These are phyloP conservation scores for Centropus unirufus DNA, from an alignment of 2,113 vertebrate genomes.

Conservation along the genomic window DNA sequence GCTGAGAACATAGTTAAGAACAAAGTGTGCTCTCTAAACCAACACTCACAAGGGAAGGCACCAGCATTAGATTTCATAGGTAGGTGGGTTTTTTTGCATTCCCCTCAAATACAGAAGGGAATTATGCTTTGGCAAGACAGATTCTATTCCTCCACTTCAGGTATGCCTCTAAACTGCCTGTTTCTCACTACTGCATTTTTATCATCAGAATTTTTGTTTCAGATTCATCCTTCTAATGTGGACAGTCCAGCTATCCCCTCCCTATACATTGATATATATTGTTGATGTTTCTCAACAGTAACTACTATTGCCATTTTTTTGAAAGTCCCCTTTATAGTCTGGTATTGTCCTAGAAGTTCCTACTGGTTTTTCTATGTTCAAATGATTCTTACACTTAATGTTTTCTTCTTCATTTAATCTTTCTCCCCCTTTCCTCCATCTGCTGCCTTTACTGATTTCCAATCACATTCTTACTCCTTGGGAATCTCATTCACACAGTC, in stretches of 20 bases:
- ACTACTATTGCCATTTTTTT: background rate
- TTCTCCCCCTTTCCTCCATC: background rate
- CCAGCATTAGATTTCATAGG: background rate
- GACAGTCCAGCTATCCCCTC: background rate
- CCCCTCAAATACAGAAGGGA: background rate
- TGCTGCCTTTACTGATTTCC: background rate
- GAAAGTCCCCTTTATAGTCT: background rate
- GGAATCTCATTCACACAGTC: background rate
- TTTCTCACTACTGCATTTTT: background rate
- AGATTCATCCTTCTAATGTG: background rate
- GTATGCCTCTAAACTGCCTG: background rate
- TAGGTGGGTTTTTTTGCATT: background rate
- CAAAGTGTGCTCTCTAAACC: background rate
- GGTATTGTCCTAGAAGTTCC: background rate
- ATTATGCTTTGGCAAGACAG: background rate
- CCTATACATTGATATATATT: too few relatives aligned
- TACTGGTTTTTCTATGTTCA: background rate
- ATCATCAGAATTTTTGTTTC: background rate
- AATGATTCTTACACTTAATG: background rate
- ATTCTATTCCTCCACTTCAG: background rate
- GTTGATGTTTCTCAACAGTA: background rate
- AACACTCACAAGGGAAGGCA: background rate
- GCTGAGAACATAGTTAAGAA: background rate
- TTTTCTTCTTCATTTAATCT: background rate
- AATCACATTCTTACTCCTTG: background rate